Base-by-base conservation (phyloP, 2,888 invertebrate genomes). In the Sturmia bella region DNA sequence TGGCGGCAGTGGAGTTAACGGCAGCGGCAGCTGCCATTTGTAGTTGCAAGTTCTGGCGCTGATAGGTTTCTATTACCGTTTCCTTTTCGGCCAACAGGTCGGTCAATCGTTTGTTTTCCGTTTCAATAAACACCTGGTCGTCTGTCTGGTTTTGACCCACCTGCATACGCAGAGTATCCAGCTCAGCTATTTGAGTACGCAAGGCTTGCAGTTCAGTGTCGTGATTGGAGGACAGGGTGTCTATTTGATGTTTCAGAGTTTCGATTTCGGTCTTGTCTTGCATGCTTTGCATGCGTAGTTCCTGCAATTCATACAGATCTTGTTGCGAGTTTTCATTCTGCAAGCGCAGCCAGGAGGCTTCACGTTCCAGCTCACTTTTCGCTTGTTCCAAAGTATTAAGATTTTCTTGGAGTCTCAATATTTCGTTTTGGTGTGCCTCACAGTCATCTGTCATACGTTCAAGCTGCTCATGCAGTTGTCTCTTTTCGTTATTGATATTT, bases 401-500 rank as follows among this genome's bases (percentile, higher is more conserved):
- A 24, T 87, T 87, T 27, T 91, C 90, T 24, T 88, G 88, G 0
- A 90, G 77, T 0, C 87, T 86, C 0, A 87, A 84, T 72, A 93
- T 91, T 86, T 93, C 93, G 76, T 92, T 91, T 81, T 92, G 91
- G 19, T 93, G 89, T 74, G 92, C 92, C 84, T 91, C 91, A 85
- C 94, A 92, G 87, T 94, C 93, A 84, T 91, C 91, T 80, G 92
- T 91, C 1, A 93, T 91, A 84, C 93, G 93, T 83, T 93, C 92
- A 21, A 95, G 88, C 83, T 95, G 92, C 86, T 94, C 94, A 80
- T 93, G 92, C 3, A 94, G 77, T 11, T 85, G 83, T 79, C 90
- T 86, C 81, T 89, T 86, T 84, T 90, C 88, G 39, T 79, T 74
- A 63, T 88, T 85, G 7, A 88, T 84, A 2, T 88, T 85, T n/a